Conservation (phyloP, 2,797 vertebrate genomes). For the Trichosurus vulpecula region DNA sequence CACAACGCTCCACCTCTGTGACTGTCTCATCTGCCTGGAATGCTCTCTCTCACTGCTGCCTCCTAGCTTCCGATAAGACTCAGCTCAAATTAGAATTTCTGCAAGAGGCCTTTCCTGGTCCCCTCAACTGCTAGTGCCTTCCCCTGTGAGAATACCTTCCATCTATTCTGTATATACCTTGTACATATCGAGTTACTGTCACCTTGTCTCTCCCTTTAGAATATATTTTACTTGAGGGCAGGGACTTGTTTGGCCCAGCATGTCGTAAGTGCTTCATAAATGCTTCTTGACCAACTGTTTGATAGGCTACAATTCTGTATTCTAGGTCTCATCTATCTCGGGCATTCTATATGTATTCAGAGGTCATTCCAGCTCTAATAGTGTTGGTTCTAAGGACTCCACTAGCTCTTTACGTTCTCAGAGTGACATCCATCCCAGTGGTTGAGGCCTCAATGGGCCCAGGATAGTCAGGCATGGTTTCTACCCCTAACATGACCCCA, state of each 20-base stretch:
- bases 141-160: neutral
- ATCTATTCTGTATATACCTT: neutral
- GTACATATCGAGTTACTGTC: neutral
- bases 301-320: neutral
- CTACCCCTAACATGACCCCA: neutral
- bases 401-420: neutral
- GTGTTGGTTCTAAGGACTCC: neutral
- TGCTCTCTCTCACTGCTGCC: neutral
- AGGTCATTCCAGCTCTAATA: neutral
- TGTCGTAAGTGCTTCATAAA: neutral
- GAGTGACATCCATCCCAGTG: neutral
- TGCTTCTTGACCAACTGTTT: neutral
- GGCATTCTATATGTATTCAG: neutral
- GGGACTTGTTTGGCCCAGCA: neutral
- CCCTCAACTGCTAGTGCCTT: neutral
- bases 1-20: neutral
- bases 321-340: neutral
- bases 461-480: neutral
- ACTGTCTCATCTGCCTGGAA: neutral
- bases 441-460: neutral
- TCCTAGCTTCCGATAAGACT: neutral
- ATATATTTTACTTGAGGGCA: neutral
- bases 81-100: neutral
- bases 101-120: neutral
- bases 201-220: neutral